Evolutionary conservation across 1,140 invertebrate genomes (phyloP).

Genomic region (Drosophila orena): DNA sequence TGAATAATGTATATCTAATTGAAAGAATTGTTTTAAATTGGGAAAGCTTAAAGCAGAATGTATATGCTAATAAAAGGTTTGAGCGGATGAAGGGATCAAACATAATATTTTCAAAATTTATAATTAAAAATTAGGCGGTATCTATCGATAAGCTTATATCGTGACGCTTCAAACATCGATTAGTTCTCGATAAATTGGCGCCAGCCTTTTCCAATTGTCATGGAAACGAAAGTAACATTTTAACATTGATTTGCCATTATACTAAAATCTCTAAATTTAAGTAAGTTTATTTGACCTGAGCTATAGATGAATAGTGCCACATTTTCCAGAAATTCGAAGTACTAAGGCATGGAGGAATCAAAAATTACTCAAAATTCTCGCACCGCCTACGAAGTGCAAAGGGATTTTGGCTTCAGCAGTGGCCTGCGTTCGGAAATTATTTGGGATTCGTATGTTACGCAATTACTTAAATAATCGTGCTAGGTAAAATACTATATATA

Average conservation of each 20-base stretch:
- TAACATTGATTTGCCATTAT: background rate
- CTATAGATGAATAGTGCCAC: background rate
- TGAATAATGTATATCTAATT: too few species aligned
- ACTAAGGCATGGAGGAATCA: background rate
- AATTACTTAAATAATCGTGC: background rate
- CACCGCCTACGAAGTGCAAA: slow-evolving; percentile 67
- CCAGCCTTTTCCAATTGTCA: slow-evolving; percentile 28
- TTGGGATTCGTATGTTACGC: slow-evolving; percentile 74
- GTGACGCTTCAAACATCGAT: background rate
- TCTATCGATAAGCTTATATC: background rate
- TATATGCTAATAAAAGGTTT: too few species aligned
- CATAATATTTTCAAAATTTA: background rate
- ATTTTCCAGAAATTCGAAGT: background rate
- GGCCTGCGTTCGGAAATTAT: slow-evolving; percentile 69
- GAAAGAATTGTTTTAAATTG: too few species aligned
- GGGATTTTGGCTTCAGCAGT: slow-evolving; percentile 69
- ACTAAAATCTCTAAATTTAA: slow-evolving; percentile 1
- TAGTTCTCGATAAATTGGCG: slow-evolving; percentile 16
- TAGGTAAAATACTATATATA: background rate
- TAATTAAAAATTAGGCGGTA: background rate
- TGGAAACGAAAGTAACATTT: slow-evolving; percentile 16
- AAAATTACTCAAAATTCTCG: slow-evolving; percentile 44
- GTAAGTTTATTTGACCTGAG: background rate
- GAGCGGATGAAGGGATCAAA: too few species aligned
- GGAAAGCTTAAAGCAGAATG: too few species aligned